Percentiles rank a stretch among this genome's conserved stretches.
Conservation (phyloP, 2,888 invertebrate species). For the Nemapogon koenigi region DNA sequence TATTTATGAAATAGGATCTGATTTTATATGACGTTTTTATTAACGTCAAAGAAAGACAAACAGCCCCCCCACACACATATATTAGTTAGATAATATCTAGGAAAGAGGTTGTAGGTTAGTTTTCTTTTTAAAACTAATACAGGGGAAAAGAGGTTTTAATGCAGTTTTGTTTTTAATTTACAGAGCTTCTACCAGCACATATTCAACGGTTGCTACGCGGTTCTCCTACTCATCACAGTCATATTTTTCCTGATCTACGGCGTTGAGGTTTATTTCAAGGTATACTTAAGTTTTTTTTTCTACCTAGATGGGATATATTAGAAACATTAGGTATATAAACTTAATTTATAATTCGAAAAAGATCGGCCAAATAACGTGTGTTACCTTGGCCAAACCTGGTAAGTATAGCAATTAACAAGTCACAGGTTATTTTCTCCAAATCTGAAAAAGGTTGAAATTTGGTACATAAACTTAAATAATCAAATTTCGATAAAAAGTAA, state of each 20-base stretch:
- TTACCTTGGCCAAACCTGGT: not conserved
- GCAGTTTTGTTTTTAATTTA: slow-evolving; percentile 26
- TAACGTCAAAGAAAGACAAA: too few species aligned
- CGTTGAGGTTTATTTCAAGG: slow-evolving; percentile 93
- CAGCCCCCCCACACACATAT: too few species aligned
- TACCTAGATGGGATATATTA: not conserved
- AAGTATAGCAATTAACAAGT: not conserved
- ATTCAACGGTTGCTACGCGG: slow-evolving; percentile 92
- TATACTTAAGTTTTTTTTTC: slow-evolving; percentile 33
- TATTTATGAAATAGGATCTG: too few species aligned
- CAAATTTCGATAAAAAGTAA: too few species aligned
- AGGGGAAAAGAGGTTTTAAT: too few species aligned
- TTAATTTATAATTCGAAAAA: not conserved
- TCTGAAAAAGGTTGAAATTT: too few species aligned
- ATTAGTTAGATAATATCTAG: too few species aligned
- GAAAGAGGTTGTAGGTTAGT: too few species aligned
- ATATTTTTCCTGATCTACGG: slow-evolving; percentile 94
- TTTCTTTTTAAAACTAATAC: too few species aligned
- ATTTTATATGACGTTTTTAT: too few species aligned
- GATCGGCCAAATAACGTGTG: not conserved
- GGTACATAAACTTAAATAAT: too few species aligned
- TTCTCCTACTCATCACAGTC: slow-evolving; percentile 88
- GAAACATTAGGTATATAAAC: not conserved
- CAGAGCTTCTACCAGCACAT: slow-evolving; percentile 83
- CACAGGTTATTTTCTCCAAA: not conserved